Conservation (phyloP, 2,113 vertebrate genomes). For the Propithecus coquereli region DNA sequence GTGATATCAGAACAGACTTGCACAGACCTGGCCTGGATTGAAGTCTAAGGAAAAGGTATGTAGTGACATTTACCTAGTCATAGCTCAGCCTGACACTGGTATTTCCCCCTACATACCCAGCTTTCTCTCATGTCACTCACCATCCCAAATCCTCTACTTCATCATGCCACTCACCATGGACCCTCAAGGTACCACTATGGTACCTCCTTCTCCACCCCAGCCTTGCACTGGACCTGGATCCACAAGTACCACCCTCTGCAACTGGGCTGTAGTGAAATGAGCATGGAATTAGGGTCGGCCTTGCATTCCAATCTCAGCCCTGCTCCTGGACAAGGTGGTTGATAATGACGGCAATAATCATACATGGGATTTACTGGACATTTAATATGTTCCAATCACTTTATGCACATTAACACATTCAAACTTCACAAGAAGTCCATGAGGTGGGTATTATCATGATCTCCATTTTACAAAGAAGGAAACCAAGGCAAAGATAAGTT, state of each 20-base stretch:
- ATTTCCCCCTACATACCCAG: background rate
- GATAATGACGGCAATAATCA: background rate
- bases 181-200: rapidly evolving
- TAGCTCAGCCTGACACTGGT: background rate
- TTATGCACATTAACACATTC: background rate
- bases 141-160: background rate
- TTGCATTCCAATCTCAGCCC: background rate
- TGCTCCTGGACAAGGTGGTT: background rate
- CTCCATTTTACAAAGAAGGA: background rate
- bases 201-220: background rate
- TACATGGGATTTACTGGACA: background rate
- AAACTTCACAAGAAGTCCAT: background rate
- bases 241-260: background rate
- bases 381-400: background rate
- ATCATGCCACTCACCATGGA: background rate
- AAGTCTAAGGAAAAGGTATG: background rate
- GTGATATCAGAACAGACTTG: background rate
- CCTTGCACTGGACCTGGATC: background rate
- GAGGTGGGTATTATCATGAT: background rate
- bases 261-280: background rate
- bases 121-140: background rate
- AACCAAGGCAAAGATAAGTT: background rate
- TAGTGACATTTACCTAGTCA: background rate
- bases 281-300: background rate
- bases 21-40: background rate